These are phyloP conservation scores for Sycobia sp. DNA, from an alignment of 1,140 invertebrate genomes.

Conservation along the genomic window DNA sequence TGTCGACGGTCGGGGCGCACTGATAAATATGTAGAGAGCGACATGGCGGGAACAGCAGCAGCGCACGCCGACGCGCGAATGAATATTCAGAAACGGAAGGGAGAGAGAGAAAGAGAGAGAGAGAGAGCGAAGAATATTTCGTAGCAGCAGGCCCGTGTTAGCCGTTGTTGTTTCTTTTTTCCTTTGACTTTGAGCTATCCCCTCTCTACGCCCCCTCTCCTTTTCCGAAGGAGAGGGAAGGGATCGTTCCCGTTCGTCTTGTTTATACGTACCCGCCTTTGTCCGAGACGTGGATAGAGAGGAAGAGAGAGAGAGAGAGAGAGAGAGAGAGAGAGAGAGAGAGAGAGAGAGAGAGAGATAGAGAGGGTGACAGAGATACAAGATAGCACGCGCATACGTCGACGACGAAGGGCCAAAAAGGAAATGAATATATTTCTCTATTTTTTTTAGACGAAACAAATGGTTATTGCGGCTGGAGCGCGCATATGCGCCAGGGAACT, in stretches of 20 bases:
- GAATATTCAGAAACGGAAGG: constrained; percentile 17
- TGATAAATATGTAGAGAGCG: constrained; percentile 33
- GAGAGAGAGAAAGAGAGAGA: not conserved
- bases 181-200: not conserved
- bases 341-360: constrained; percentile 3
- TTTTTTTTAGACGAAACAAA: constrained; percentile 20
- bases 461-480: constrained; percentile 12
- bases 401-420: constrained; percentile 7
- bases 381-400: no score
- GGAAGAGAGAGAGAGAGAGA: constrained; percentile 1
- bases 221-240: no score
- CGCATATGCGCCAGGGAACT: not conserved
- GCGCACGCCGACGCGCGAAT: not conserved
- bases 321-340: constrained; percentile 14
- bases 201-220: not conserved
- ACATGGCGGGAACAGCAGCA: no score
- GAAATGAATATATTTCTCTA: no score
- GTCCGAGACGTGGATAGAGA: constrained; percentile 23
- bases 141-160: not conserved
- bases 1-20: not conserved
- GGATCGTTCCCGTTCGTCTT: no score
- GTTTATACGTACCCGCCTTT: no score
- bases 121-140: constrained; percentile 21
- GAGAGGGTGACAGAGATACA: no score
- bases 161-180: not conserved